Evolutionary conservation across 2,113 vertebrate genomes (phyloP), one percentile per base, ranked within the genome.

Genomic region (Megaceryle torquata): DNA sequence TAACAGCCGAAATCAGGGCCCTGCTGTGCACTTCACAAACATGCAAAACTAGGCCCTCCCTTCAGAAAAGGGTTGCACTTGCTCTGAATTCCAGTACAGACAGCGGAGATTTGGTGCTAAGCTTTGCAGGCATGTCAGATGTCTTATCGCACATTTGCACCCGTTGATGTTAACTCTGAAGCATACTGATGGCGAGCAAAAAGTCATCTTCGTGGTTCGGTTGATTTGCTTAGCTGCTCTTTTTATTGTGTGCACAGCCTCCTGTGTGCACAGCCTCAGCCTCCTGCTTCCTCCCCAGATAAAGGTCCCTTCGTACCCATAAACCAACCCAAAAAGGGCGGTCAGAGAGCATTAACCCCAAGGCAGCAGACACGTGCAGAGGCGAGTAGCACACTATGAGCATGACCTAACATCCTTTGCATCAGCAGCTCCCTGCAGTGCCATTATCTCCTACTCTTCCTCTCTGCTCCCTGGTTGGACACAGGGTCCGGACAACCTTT

Each of bases 1-100:
- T 75, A 95, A 80, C 18, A 7, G 81, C 89, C 64, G 69, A 68
- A 91, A 96, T 53, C 86, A 13, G 77, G 86, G 84, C 77, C 95
- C 94, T 59, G 93, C 94, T 95, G 94, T 83, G 95, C 91, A 37
- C 94, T 90, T 94, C 94, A 95, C 72, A 92, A 63, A 71, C 82
- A 78, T 25, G 86, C 71, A 77, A 24, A 88, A 60, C 24, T 0
- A 8, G 2, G 57, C 76, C 46, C 41, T 77, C 51, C 95, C 80
- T 11, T 67, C 88, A 46, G 67, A 44, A 88, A 64, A 81, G 69
- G 86, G 5, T 88, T 83, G 80, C 21, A 22, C 24, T 78, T 10
- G 79, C 82, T 83, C 31, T 9, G 63, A 54, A 59, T 15, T 70
- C n/a, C 2, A 33, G 72, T 18, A 9, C 67, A 50, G 48, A 5